A percentile compares a stretch with the other conserved stretches of the same genome.
phyloP scores from a whole-genome alignment of 2,113 vertebrate species.

The Gobio gobio region DNA sequence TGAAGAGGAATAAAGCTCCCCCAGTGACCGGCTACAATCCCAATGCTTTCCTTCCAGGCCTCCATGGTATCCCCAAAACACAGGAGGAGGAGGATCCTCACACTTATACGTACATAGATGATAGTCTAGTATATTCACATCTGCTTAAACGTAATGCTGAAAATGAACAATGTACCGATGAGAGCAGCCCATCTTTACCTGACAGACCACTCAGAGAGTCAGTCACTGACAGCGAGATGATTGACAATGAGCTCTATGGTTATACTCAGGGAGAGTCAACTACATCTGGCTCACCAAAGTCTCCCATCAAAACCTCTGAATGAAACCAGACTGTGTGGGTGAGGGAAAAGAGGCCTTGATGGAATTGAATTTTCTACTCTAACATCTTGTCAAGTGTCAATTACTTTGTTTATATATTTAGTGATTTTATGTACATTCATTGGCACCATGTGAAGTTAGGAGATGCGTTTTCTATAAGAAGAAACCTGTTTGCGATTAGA shows the following conservation, averaged over 20 bases:
- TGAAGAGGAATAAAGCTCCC: conserved; percentile 61
- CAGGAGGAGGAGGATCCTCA: conserved; percentile 79
- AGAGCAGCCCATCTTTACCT: conserved; percentile 71
- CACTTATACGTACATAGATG: conserved; percentile 88
- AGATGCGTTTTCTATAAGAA: not conserved
- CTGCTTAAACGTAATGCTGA: conserved; percentile 72
- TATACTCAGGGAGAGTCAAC: conserved; percentile 4
- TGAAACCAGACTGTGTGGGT: conserved; percentile 27
- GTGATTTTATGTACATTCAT: not conserved
- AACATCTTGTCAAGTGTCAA: too few relatives aligned
- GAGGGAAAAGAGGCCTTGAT: not conserved
- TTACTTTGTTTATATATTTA: not conserved
- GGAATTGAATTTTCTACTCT: not conserved
- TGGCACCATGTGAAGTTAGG: not conserved
- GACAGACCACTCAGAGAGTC: conserved; percentile 46
- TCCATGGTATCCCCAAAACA: conserved; percentile 65
- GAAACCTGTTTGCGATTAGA: too few relatives aligned
- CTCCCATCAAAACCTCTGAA: conserved; percentile 55
- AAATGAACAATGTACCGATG: conserved; percentile 64
- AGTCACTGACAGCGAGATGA: conserved; percentile 33
- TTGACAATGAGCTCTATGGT: conserved; percentile 75
- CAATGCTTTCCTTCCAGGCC: conserved; percentile 75
- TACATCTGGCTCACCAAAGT: not conserved
- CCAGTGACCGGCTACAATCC: conserved; percentile 84
- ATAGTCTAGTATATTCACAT: conserved; percentile 85